phyloP scores from a whole-genome alignment of 2,113 vertebrate genomes.

The Climacteris rufus region DNA sequence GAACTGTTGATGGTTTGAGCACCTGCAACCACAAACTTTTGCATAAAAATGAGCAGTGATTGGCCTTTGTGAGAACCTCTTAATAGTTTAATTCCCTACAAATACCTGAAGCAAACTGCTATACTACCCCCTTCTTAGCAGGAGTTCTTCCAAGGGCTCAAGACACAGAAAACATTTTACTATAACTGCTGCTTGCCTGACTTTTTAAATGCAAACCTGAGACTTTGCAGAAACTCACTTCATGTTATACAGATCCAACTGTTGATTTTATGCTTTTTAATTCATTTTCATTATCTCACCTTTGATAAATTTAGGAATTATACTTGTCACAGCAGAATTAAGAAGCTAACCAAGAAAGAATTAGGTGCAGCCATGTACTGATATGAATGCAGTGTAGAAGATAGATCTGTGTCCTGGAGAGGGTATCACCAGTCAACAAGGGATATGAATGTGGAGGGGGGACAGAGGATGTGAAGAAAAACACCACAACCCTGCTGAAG shows the following conservation, averaged over 20 bases:
- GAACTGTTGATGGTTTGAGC: not conserved
- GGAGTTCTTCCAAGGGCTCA: not conserved
- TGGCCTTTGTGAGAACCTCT: slow-evolving; percentile 1
- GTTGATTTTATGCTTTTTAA: not conserved
- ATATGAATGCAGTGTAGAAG: accelerated
- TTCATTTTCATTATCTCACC: not conserved
- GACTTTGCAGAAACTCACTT: not conserved
- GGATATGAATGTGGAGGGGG: accelerated
- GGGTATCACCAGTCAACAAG: not conserved
- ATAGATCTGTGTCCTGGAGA: not conserved
- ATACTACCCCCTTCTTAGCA: not conserved
- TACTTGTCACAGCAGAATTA: not conserved
- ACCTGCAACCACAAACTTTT: not conserved
- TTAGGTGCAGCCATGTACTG: accelerated
- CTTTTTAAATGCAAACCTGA: not conserved
- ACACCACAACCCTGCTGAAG: not conserved
- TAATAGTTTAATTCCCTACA: not conserved
- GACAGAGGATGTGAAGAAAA: not conserved
- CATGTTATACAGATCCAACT: accelerated
- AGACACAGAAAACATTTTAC: not conserved
- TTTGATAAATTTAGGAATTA: not conserved
- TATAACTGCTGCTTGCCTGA: not conserved
- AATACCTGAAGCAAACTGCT: not conserved
- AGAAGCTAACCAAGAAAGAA: not conserved
- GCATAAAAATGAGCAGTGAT: not conserved